Base-by-base conservation (phyloP, 2,797 vertebrate genomes). In the Euthynnus affinis region DNA sequence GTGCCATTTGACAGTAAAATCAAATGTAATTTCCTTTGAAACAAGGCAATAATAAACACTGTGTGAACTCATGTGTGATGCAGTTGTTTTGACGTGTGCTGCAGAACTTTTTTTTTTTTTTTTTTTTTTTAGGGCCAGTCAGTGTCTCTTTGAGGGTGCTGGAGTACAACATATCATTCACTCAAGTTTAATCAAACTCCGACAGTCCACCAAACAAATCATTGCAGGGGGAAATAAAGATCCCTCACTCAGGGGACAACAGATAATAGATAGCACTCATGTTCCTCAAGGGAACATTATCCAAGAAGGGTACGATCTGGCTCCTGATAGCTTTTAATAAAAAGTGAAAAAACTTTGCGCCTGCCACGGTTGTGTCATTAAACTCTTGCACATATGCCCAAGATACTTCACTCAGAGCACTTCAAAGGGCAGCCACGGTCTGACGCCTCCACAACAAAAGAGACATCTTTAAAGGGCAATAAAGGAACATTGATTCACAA, bases 351-450 rank as follows among this genome's bases (percentile, higher is more conserved):
- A 84, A 80, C 53, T 0, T 60, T 42, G 76, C 44, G 17, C 62
- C 73, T 42, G 79, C 58, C 66, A 89, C 55, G 82, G 76, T 89
- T 66, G 71, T 89, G 86, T 84, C 72, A 88, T 90, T 91, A 86
- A 77, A 84, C 66, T 62, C 70, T 37, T 55, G 49, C 78, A 82
- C 87, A 92, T 81, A 80, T 82, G 84, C 52, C 71, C 58, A 44
- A 68, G 70, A 91, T 77, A 80, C 78, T 78, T 73, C 71, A 69
- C 52, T 72, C 53, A 9, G 52, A 85, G 60, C 34, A 79, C 76
- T 89, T 92, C 90, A 92, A 93, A 91, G 78, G 20, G 59, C n/a
- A 18, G 27, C 44, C 74, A 71, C 23, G 64, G 56, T 84, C 70
- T 71, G 76, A 88, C 27, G 60, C 57, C 63, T 89, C 82, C 69